Percentiles rank a stretch among this genome's conserved stretches.
phyloP scores from a whole-genome alignment of 2,113 vertebrate genomes.

The Tichodroma muraria region DNA sequence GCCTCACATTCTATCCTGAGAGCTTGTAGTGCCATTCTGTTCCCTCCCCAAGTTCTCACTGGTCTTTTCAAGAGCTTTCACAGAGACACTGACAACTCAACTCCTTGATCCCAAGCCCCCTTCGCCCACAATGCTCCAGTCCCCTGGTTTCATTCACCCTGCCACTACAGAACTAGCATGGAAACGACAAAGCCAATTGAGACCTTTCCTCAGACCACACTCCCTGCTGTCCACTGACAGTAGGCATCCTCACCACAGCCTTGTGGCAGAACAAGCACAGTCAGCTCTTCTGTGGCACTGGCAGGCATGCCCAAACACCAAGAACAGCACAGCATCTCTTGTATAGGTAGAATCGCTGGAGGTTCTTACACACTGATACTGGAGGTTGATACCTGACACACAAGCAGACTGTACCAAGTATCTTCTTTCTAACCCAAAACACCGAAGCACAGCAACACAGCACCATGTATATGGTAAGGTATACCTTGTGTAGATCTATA shows the following conservation, averaged over 20 bases:
- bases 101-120: neutral
- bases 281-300: neutral
- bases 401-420: neutral
- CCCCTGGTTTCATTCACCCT: neutral
- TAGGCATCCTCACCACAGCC: neutral
- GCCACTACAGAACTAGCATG: fast-evolving
- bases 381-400: neutral
- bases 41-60: neutral
- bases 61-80: neutral
- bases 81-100: neutral
- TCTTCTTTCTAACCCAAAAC: neutral
- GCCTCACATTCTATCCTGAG: neutral
- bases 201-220: neutral
- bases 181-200: neutral
- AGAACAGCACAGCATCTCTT: neutral
- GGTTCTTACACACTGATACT: neutral
- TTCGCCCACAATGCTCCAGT: neutral
- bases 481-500: neutral
- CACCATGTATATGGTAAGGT: fast-evolving
- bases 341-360: neutral
- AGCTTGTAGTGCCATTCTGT: neutral
- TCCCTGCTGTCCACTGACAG: fast-evolving
- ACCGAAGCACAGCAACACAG: neutral
- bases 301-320: fast-evolving
- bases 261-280: neutral